Percentiles rank a stretch among this genome's conserved stretches.
Evolutionary conservation across 1,140 invertebrate species (phyloP).

Genomic region (Stratiolaelaps scimitus): DNA sequence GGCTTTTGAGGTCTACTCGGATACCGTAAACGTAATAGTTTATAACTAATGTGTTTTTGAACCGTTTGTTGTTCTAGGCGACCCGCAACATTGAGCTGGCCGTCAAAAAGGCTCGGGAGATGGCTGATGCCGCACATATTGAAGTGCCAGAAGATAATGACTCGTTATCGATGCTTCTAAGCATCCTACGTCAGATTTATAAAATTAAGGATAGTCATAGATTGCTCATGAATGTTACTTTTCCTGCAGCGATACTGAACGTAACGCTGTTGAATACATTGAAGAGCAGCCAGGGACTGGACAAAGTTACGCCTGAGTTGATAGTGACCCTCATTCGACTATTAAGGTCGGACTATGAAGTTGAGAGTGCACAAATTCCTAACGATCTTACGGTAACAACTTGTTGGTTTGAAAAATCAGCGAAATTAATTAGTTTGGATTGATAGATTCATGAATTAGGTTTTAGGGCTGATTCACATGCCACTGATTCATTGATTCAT

Average conservation of each 20-base stretch:
- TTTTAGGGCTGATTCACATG: too few relatives aligned
- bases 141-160: not conserved
- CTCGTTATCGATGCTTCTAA: not conserved
- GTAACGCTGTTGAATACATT: not conserved
- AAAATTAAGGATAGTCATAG: not conserved
- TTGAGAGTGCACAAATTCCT: not conserved
- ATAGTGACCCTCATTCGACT: not conserved
- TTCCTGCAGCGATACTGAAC: not conserved
- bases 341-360: not conserved
- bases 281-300: not conserved
- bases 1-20: too few relatives aligned
- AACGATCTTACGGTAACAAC: constrained; percentile 3
- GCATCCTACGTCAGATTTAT: not conserved
- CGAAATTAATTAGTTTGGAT: too few relatives aligned
- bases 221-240: not conserved
- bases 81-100: not conserved
- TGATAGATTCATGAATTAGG: too few relatives aligned
- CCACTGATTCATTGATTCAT: too few relatives aligned
- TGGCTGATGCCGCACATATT: too few relatives aligned
- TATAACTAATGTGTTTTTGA: too few relatives aligned
- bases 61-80: too few relatives aligned
- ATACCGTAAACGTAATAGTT: too few relatives aligned
- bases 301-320: not conserved
- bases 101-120: not conserved
- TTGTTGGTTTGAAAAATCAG: too few relatives aligned